Conservation (phyloP, 1,140 invertebrate genomes). For the Diuraphis noxia region DNA sequence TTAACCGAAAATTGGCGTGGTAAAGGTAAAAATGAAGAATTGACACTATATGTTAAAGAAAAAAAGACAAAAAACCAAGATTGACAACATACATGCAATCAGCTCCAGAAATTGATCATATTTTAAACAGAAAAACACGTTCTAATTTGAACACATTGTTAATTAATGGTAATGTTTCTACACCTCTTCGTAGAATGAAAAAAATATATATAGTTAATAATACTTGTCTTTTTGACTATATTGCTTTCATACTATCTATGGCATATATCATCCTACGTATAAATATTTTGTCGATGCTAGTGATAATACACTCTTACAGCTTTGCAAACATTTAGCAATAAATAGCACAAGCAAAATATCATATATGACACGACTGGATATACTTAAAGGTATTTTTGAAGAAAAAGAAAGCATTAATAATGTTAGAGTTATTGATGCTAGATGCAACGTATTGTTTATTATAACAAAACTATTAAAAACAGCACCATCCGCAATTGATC, state of each 20-base stretch:
- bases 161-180: neutral
- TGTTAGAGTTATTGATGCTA: neutral
- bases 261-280: neutral
- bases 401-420: neutral
- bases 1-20: neutral
- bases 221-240: neutral
- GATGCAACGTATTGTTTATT: neutral
- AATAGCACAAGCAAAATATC: neutral
- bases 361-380: neutral
- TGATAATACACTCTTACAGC: neutral
- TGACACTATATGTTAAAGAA: neutral
- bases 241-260: neutral
- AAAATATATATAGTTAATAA: neutral
- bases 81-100: neutral
- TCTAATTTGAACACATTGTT: neutral
- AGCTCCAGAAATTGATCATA: neutral
- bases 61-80: neutral
- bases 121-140: conserved; percentile 8
- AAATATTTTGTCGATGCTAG: neutral
- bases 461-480: neutral
- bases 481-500: neutral
- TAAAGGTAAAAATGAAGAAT: neutral
- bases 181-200: neutral
- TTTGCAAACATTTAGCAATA: neutral
- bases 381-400: neutral